Conservation (phyloP, 2,888 invertebrate species). For the Sphecodes monilicornis region DNA sequence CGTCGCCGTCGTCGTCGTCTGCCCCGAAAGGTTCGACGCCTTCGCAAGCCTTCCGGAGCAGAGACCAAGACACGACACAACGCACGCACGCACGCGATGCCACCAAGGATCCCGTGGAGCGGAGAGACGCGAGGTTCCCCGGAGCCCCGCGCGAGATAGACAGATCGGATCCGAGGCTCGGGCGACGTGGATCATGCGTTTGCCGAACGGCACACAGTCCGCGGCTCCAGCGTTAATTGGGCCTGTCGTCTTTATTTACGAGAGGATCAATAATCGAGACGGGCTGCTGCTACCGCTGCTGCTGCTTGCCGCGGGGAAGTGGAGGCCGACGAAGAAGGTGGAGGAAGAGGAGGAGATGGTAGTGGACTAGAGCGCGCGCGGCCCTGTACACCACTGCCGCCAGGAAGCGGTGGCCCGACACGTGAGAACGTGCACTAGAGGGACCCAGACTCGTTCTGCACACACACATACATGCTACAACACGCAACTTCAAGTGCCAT, state of each 20-base stretch:
- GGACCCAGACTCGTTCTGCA: background rate
- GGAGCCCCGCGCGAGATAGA: conserved; percentile 38
- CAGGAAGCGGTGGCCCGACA: conserved; percentile 68
- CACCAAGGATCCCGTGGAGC: conserved; percentile 26
- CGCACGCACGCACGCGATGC: conserved; percentile 33
- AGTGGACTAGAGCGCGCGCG: conserved; percentile 49
- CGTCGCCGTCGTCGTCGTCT: background rate
- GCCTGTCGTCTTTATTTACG: conserved; percentile 71
- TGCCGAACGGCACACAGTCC: conserved; percentile 62
- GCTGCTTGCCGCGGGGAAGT: conserved; percentile 37
- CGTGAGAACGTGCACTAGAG: conserved; percentile 56
- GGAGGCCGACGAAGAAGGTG: conserved; percentile 11
- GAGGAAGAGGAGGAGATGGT: conserved; percentile 34
- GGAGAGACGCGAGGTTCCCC: conserved; percentile 33
- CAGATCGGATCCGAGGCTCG: conserved; percentile 25
- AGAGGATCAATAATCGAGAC: conserved; percentile 77
- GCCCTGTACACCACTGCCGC: conserved; percentile 47
- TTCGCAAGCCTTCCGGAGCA: conserved; percentile 1
- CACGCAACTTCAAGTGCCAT: conserved; percentile 69
- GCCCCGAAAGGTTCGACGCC: background rate
- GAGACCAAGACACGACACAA: background rate
- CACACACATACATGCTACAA: conserved; percentile 33
- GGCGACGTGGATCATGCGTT: conserved; percentile 61
- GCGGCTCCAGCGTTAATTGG: conserved; percentile 60
- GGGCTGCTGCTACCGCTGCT: conserved; percentile 46